These are phyloP conservation scores for Geodia barretti DNA, from an alignment of 37 sponge, comb jelly and placozoan species.

Conservation along the genomic window DNA sequence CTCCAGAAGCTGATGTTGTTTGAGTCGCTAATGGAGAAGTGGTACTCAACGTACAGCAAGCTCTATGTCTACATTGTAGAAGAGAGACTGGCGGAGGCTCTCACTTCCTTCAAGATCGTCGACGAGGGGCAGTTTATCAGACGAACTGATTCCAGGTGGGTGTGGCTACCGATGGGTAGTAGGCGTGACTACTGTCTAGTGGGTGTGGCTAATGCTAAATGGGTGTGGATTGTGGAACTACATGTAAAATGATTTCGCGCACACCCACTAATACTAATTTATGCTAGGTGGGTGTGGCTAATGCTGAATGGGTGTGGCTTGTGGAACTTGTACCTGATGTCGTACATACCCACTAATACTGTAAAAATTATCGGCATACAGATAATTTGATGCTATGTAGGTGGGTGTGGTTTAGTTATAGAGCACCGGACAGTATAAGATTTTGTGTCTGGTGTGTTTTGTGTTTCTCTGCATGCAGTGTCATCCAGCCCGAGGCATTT, in stretches of 20 bases:
- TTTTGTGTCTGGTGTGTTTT: conserved; percentile 8
- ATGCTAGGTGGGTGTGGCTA: no score
- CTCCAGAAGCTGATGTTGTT: conserved; percentile 52
- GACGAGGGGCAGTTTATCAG: conserved; percentile 65
- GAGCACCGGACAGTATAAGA: neutral
- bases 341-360: neutral
- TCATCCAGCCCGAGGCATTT: conserved; percentile 49
- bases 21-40: conserved; percentile 40
- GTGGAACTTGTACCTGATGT: no score
- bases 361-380: neutral
- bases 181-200: no score
- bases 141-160: conserved; percentile 49
- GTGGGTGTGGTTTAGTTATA: neutral
- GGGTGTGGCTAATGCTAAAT: no score
- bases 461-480: neutral
- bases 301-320: no score
- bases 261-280: no score
- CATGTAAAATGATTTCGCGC: no score
- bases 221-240: no score
- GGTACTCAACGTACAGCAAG: conserved; percentile 63
- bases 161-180: no score
- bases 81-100: conserved; percentile 60
- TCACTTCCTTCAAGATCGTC: conserved; percentile 63
- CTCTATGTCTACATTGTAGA: conserved; percentile 86
- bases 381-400: no score